Evolutionary conservation across 2,113 vertebrate species (phyloP), one percentile per base, ranked within the genome.

Genomic region (Neotragus pygmaeus): DNA sequence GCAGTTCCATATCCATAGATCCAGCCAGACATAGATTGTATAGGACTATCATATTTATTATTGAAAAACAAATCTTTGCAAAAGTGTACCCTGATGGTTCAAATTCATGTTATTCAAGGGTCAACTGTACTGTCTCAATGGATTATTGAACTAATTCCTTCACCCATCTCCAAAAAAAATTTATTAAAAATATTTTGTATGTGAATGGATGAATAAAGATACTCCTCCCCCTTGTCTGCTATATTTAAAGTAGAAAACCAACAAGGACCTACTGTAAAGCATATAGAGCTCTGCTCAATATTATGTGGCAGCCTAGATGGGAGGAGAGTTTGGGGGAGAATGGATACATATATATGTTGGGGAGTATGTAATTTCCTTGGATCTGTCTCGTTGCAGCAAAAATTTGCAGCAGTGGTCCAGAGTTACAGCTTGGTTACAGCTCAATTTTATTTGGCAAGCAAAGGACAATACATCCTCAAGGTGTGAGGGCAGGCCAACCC

Each of bases 371-470:
- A 73, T 23, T 73, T 25, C 66, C 21, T 73, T 1, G 0, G 21
- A 23, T 39, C 36, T 39, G 9, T 39, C 66, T 73, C 5, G 2
- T 12, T 73, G 19, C 36, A 73, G 66, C 36, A 39, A 39, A 73
- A 39, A 23, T 25, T 73, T 73, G 36, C 36, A 73, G 19, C 5
- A 0, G 36, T 0, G 0, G n/a, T 13, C 19, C 66, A 39, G 21
- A 6, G 10, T 73, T 23, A 39, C 11, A 39, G 66, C 66, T 73
- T 21, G 1, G n/a, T 25, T 73, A 73, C 36, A 39, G n/a, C 21
- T 73, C 19, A 73, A 12, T 23, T 73, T 39, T 73, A 73, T 73
- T 39, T 73, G n/a, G 36, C 19, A 73, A 39, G n/a, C 66, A 39
- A 73, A 73, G 66, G 66, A 73, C n/a, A 70, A 70, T 70, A 70